These are phyloP conservation scores for Oreochromis niloticus DNA, from an alignment of 2,113 vertebrate species.

Conservation along the genomic window DNA sequence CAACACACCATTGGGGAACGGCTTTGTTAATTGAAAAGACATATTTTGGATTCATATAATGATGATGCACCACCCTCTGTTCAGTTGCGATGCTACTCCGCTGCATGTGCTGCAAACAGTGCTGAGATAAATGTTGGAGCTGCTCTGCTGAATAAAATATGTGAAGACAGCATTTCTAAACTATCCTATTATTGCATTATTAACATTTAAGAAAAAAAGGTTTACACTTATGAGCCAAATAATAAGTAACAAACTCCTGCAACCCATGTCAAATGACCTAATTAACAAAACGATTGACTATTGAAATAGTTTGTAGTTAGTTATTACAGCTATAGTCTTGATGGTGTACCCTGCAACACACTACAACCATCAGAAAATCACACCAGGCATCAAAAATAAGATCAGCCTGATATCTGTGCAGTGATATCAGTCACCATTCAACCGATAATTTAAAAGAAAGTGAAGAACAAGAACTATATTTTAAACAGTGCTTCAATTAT, in stretches of 20 bases:
- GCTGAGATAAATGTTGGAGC: not conserved
- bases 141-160: not conserved
- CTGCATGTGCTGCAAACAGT: not conserved
- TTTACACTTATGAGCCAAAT: not conserved
- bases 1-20: not conserved
- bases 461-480: not conserved
- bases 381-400: not conserved
- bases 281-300: not conserved
- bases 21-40: not conserved
- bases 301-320: not conserved
- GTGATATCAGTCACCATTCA: not conserved
- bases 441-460: not conserved
- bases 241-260: not conserved
- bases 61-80: not conserved
- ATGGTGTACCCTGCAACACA: accelerated
- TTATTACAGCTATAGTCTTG: not conserved
- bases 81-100: not conserved
- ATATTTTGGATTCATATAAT: not conserved
- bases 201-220: not conserved
- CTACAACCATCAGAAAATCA: not conserved
- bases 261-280: not conserved
- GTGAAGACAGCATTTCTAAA: not conserved
- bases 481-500: not conserved
- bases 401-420: not conserved
- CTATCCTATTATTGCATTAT: not conserved